Conservation (phyloP, 2,797 vertebrate species). For the Gallinago nigripennis region DNA sequence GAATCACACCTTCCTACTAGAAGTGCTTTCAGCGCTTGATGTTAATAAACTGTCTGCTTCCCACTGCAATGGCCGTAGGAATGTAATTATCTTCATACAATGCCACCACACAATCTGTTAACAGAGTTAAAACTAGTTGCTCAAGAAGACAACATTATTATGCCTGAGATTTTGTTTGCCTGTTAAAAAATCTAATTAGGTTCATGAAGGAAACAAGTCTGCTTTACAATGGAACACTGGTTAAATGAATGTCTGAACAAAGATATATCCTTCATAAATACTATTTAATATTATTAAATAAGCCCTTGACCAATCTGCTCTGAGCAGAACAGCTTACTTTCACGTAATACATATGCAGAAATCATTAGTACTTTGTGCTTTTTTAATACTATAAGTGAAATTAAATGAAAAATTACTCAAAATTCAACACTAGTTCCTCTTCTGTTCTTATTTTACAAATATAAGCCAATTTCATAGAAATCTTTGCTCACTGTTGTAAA, state of each 20-base stretch:
- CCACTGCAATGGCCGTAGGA: neutral
- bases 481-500: neutral
- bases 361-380: rapidly evolving
- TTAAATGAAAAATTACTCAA: neutral
- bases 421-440: neutral
- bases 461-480: neutral
- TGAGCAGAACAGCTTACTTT: neutral
- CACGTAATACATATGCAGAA: neutral
- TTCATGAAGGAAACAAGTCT: neutral
- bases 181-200: neutral
- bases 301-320: neutral
- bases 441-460: neutral
- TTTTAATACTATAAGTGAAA: neutral
- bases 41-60: neutral
- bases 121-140: neutral
- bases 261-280: neutral
- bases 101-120: neutral
- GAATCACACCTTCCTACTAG: neutral
- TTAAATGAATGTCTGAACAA: neutral
- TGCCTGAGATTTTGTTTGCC: neutral
- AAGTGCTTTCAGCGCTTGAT: neutral
- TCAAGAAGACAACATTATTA: neutral
- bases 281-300: neutral
- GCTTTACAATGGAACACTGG: neutral
- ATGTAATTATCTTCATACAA: neutral